These are phyloP conservation scores for Rhagoletis pomonella DNA, from an alignment of 1,140 invertebrate species.

Conservation along the genomic window DNA sequence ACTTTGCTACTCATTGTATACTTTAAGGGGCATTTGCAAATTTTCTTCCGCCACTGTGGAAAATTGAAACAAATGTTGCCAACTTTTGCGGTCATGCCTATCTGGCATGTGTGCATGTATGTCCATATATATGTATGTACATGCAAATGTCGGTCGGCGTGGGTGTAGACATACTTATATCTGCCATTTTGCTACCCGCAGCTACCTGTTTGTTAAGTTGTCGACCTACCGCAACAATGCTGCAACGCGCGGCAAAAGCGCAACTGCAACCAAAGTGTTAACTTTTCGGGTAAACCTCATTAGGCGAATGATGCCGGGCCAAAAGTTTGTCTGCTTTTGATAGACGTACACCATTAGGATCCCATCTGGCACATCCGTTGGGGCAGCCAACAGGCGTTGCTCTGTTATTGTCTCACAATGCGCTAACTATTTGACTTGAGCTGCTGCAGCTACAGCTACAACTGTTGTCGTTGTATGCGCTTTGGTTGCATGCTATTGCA, in stretches of 20 bases:
- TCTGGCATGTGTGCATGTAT: background rate
- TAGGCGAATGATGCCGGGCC: constrained; percentile 50
- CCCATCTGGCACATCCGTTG: background rate
- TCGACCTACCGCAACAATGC: background rate
- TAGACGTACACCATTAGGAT: background rate
- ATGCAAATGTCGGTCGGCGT: background rate
- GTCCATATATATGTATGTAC: background rate
- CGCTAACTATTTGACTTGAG: background rate
- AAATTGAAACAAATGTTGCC: constrained; percentile 25
- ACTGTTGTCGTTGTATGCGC: background rate
- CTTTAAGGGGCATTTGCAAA: constrained; percentile 38
- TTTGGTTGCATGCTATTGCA: background rate
- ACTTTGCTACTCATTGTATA: constrained; percentile 13
- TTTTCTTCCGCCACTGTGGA: constrained; percentile 9
- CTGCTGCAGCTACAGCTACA: background rate
- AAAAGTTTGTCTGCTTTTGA: constrained; percentile 24
- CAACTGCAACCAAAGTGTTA: constrained; percentile 56
- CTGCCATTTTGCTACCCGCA: background rate
- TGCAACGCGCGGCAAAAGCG: background rate
- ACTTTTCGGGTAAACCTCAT: constrained; percentile 63
- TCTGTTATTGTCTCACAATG: background rate
- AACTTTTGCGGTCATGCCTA: constrained; percentile 54
- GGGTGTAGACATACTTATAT: background rate
- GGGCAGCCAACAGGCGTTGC: background rate
- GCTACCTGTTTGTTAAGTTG: background rate